These are phyloP conservation scores for Recurvirostra avosetta DNA, from an alignment of 2,113 vertebrate species.

Conservation along the genomic window DNA sequence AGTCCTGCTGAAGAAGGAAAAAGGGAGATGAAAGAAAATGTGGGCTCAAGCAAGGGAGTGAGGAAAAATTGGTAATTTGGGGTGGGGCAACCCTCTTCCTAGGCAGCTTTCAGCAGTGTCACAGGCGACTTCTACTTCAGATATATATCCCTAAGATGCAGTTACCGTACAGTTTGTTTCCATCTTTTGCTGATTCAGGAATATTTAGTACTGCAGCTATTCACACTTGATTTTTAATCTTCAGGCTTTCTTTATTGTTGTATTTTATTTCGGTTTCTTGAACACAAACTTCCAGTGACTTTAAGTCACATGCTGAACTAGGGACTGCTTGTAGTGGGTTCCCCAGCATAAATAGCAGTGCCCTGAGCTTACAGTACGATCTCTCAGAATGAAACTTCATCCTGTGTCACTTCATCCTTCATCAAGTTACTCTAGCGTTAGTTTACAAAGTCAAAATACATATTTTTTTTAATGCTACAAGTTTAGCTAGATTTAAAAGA, in stretches of 20 bases:
- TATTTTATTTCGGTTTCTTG: neutral
- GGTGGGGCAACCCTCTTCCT: neutral
- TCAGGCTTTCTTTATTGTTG: neutral
- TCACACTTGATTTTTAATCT: neutral
- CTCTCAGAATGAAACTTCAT: neutral
- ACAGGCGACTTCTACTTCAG: neutral
- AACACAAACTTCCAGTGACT: neutral
- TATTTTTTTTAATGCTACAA: neutral
- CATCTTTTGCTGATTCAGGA: neutral
- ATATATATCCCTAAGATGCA: neutral
- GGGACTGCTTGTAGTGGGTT: neutral
- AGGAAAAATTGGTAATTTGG: neutral
- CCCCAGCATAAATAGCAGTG: neutral
- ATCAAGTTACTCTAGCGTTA: neutral
- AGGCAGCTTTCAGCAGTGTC: neutral
- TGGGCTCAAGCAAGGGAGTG: neutral
- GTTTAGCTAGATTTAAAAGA: neutral
- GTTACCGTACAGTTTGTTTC: neutral
- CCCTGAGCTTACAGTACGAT: neutral
- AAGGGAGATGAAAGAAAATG: neutral
- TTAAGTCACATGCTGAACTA: accelerated
- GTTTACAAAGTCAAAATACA: neutral
- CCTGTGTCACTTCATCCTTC: neutral
- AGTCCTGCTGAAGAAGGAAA: neutral
- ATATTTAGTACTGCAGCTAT: neutral